A percentile compares a stretch with the other conserved stretches of the same genome.
phyloP scores from a whole-genome alignment of 2,888 invertebrate genomes.

The Orthosia cruda region DNA sequence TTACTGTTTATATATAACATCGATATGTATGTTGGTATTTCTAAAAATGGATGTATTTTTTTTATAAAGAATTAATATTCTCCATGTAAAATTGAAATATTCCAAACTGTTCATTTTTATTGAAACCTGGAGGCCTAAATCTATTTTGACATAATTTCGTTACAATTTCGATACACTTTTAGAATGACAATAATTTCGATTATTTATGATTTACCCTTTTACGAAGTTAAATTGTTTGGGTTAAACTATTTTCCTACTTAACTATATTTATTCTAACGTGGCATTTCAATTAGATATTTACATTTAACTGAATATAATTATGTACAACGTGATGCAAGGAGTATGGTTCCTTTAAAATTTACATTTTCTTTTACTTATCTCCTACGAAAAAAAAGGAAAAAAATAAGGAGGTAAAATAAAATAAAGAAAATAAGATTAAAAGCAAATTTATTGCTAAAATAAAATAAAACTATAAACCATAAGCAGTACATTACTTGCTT shows the following conservation, averaged over 20 bases:
- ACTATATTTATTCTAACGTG: constrained; percentile 75
- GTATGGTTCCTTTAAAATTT: constrained; percentile 90
- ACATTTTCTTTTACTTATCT: constrained; percentile 80
- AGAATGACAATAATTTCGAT: constrained; percentile 84
- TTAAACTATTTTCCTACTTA: constrained; percentile 81
- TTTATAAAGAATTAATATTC: constrained; percentile 75
- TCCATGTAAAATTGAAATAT: constrained; percentile 78
- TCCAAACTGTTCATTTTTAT: constrained; percentile 75
- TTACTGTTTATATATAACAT: constrained; percentile 89
- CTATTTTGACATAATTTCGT: constrained; percentile 81
- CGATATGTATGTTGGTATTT: constrained; percentile 91
- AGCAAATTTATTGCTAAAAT: constrained; percentile 92
- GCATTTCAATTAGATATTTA: constrained; percentile 81
- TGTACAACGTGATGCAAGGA: constrained; percentile 90
- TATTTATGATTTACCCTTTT: constrained; percentile 83
- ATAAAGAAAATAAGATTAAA: constrained; percentile 88
- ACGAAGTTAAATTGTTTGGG: constrained; percentile 74
- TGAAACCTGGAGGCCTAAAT: constrained; percentile 79
- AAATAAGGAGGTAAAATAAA: constrained; percentile 81
- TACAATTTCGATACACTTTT: constrained; percentile 82
- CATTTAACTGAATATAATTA: constrained; percentile 83
- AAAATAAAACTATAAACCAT: constrained; percentile 90
- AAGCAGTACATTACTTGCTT: constrained; percentile 89
- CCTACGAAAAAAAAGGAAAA: constrained; percentile 75
- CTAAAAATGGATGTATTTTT: constrained; percentile 84